These are phyloP conservation scores for Agrilus planipennis DNA, from an alignment of 1,140 invertebrate species.

Conservation along the genomic window DNA sequence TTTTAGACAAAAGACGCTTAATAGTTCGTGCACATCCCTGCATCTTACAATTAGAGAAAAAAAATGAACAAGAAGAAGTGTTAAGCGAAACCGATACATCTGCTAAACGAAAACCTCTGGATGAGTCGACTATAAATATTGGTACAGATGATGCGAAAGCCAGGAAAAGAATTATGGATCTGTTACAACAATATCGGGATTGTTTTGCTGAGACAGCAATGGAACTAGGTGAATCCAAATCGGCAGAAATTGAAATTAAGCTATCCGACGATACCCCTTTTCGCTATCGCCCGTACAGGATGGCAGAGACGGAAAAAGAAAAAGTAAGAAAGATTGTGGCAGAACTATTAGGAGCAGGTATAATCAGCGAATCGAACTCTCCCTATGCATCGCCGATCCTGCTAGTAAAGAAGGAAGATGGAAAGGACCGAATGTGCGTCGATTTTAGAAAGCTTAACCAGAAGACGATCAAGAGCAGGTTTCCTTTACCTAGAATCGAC, in stretches of 20 bases:
- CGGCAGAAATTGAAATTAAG: conserved; percentile 7
- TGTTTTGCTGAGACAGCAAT: neutral
- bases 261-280: conserved; percentile 1
- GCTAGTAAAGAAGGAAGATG: conserved; percentile 35
- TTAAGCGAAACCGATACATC: too few relatives aligned
- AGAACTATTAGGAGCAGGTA: neutral
- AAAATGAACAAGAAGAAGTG: too few relatives aligned
- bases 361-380: conserved; percentile 6
- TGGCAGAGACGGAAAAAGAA: neutral
- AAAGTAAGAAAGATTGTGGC: neutral
- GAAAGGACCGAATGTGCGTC: too few relatives aligned
- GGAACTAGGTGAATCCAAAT: conserved; percentile 5
- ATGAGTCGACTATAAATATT: too few relatives aligned
- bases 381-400: conserved; percentile 33
- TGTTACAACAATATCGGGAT: neutral
- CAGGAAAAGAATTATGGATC: too few relatives aligned
- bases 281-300: conserved; percentile 1
- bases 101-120: too few relatives aligned
- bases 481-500: conserved; percentile 36
- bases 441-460: conserved; percentile 3
- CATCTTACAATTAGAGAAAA: too few relatives aligned
- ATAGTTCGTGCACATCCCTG: too few relatives aligned
- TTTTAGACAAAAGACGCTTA: too few relatives aligned
- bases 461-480: conserved; percentile 22
- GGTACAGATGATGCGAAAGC: too few relatives aligned